These are phyloP conservation scores for Asbolus verrucosus DNA, from an alignment of 1,140 invertebrate genomes.

Conservation along the genomic window DNA sequence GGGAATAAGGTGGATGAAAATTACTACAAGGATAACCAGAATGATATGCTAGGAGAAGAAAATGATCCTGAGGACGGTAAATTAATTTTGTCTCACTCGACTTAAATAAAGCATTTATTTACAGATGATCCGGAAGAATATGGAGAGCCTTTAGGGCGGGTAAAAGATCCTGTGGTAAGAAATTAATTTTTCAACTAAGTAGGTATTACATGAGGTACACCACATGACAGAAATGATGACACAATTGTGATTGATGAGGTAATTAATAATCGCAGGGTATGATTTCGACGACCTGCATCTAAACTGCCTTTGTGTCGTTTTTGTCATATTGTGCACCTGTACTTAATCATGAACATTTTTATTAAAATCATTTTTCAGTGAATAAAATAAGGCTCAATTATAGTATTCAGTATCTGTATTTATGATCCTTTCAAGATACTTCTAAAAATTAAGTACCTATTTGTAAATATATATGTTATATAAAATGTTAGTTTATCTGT, in stretches of 20 bases:
- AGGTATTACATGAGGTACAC: not conserved
- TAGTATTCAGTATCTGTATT: slow-evolving; percentile 35
- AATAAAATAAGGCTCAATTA: slow-evolving; percentile 35
- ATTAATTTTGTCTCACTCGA: not conserved
- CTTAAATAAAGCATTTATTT: slow-evolving; percentile 21
- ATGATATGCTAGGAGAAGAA: slow-evolving; percentile 14
- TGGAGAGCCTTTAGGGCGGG: slow-evolving; percentile 3
- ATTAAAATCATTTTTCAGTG: slow-evolving; percentile 1
- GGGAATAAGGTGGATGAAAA: slow-evolving; percentile 14
- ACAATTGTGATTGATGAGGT: too few relatives aligned
- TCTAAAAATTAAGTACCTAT: slow-evolving; percentile 8
- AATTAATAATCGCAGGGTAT: too few relatives aligned
- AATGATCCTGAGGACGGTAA: slow-evolving; percentile 39
- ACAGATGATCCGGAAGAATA: slow-evolving; percentile 32
- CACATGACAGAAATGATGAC: not conserved
- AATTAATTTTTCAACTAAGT: slow-evolving; percentile 1
- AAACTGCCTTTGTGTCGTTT: too few relatives aligned
- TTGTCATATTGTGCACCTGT: not conserved
- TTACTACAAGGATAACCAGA: slow-evolving; percentile 7
- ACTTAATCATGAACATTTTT: slow-evolving; percentile 13
- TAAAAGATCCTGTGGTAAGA: slow-evolving; percentile 23
- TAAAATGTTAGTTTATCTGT: not conserved
- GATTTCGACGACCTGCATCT: too few relatives aligned
- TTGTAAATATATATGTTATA: slow-evolving; percentile 11
- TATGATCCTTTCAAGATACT: not conserved